Evolutionary conservation across 2,113 vertebrate species (phyloP), one percentile per base, ranked within the genome.

Genomic region (Campylomormyrus numenius): DNA sequence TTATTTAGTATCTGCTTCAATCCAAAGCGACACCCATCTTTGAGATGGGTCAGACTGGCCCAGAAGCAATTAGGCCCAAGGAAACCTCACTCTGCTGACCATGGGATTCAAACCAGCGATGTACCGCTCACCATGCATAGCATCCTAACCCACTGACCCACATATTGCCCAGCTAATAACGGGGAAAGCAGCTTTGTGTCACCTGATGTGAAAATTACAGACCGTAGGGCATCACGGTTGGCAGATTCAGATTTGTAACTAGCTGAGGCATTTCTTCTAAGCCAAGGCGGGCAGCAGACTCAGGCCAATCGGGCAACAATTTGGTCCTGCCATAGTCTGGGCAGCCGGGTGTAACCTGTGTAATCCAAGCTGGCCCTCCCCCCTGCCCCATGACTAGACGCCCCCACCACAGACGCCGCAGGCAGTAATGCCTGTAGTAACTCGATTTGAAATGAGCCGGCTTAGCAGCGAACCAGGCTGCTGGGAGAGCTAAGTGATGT

Each of bases 361-460:
- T 48, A 27, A 27, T n/a, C 48, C 24, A 5, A 17, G 27, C 21
- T 21, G 27, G 49, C 15, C 27, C 56, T n/a, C 21, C 31, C 24
- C 31, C 85, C 50, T 7, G n/a, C 85, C 48, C 27, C 85, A 31
- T 31, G 48, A 31, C 48, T 17, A 53, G 49, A 8, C 50, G 53
- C 85, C 31, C n/a, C n/a, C 48, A 27, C 24, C 85, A 27, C 46
- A 56, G 85, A 35, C 11, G 85, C 85, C 27, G 17, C 74, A 80
- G 85, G 85, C 85, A 49, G n/a, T 27, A 50, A 49, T 27, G 24
- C 91, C 91, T 19, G 90, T n/a, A 74, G 66, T 77, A 89, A 90
- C 90, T 91, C 91, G 90, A 90, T 91, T 93, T 90, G 91, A 92
- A 91, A 90, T 90, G 80, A 86, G 45, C 49, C 85, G 91, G 91